A percentile compares a stretch with the other conserved stretches of the same genome.
phyloP scores from a whole-genome alignment of 1,140 invertebrate species.

The Brachionus angularis region DNA sequence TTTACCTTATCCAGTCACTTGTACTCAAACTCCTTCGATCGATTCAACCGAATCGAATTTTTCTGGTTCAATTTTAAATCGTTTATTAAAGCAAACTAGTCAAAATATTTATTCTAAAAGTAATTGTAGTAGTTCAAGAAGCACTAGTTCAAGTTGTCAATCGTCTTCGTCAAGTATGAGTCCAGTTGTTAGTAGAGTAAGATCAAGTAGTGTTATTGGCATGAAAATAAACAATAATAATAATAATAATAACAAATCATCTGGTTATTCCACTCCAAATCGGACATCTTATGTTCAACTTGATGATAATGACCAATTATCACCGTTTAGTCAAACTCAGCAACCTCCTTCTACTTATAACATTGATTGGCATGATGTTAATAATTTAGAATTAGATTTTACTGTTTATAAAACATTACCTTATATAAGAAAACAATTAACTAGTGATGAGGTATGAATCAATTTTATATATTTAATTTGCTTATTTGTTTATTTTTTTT shows the following conservation, averaged over 20 bases:
- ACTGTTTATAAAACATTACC: constrained; percentile 1
- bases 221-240: not conserved
- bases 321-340: not conserved
- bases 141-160: constrained; percentile 4
- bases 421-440: not conserved
- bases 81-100: not conserved
- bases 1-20: not conserved
- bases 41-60: not conserved
- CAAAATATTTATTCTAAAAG: not conserved
- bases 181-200: not conserved
- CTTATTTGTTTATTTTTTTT: too few species aligned
- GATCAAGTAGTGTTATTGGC: not conserved
- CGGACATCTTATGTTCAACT: not conserved
- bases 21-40: not conserved
- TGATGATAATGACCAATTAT: not conserved
- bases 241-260: too few species aligned
- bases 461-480: too few species aligned
- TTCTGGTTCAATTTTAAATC: not conserved
- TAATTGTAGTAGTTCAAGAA: not conserved
- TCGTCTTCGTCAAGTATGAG: not conserved
- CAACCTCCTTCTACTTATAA: not conserved
- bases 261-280: not conserved
- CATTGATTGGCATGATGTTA: constrained; percentile 1
- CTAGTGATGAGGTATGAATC: too few species aligned
- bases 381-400: not conserved